Conservation (phyloP, 1,140 invertebrate genomes). For the Drosophila pruinosa region DNA sequence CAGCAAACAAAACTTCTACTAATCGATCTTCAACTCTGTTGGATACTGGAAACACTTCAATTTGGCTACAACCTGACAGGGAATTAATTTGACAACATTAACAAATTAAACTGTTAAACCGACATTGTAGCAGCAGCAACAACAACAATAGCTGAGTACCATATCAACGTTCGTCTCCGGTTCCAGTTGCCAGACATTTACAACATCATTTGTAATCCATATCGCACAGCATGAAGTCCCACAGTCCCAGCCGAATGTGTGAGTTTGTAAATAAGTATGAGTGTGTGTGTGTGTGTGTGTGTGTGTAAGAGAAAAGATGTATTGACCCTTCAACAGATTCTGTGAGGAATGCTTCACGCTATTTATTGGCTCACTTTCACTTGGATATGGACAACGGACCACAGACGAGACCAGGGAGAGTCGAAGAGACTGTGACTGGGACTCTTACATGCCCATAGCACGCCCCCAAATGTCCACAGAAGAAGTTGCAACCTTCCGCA, state of each 20-base stretch:
- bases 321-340: constrained; percentile 73
- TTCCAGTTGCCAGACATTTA: constrained; percentile 56
- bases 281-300: constrained; percentile 24
- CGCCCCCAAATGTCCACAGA: constrained; percentile 22
- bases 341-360: constrained; percentile 68
- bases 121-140: constrained; percentile 28
- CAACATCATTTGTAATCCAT: constrained; percentile 82
- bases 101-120: constrained; percentile 82
- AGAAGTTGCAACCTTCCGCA: constrained; percentile 35
- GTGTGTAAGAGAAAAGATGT: constrained; percentile 57
- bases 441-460: background rate
- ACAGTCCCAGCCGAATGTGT: constrained; percentile 29
- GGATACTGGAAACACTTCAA: constrained; percentile 29
- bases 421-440: background rate
- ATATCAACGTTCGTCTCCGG: constrained; percentile 18
- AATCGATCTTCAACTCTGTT: constrained; percentile 1
- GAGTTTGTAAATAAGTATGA: background rate
- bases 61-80: constrained; percentile 54
- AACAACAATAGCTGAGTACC: constrained; percentile 33
- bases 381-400: constrained; percentile 25
- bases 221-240: constrained; percentile 77
- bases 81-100: constrained; percentile 82
- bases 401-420: background rate
- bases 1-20: background rate
- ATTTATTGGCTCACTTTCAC: constrained; percentile 81